Conservation (phyloP, 2,113 vertebrate species). For the Misgurnus anguillicaudatus region DNA sequence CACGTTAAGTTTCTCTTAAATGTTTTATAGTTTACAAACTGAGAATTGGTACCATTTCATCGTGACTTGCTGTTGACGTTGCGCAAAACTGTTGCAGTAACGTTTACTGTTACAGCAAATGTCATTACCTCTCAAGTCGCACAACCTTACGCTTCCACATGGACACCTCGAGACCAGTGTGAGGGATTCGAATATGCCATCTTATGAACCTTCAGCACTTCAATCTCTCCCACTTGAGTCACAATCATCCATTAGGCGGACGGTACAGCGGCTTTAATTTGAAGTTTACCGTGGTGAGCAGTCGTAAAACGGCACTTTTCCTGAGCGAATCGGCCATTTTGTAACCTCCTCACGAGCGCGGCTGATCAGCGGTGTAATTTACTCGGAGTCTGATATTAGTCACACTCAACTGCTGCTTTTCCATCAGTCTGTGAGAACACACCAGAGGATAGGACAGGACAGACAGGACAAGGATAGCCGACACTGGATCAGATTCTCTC, state of each 20-base stretch:
- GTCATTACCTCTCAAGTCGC: conserved; percentile 12
- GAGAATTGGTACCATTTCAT: background rate
- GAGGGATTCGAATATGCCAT: conserved; percentile 37
- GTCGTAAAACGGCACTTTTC: conserved; percentile 51
- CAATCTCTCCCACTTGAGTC: conserved; percentile 47
- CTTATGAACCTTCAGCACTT: conserved; percentile 51
- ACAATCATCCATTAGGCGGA: conserved; percentile 53
- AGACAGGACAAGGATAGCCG: conserved; percentile 12
- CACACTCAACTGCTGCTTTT: conserved; percentile 42
- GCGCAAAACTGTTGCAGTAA: background rate
- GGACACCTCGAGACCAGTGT: conserved; percentile 24
- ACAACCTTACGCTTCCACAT: background rate
- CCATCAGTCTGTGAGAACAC: conserved; percentile 18
- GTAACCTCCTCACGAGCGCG: conserved; percentile 34
- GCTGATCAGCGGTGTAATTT: conserved; percentile 54
- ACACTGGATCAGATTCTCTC: conserved; percentile 8
- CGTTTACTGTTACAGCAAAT: background rate
- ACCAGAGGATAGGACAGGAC: background rate
- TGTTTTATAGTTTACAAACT: no score
- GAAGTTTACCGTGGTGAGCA: conserved; percentile 51
- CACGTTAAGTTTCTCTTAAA: background rate
- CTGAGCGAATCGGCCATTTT: conserved; percentile 37
- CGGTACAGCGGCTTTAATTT: conserved; percentile 45
- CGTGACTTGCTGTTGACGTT: background rate
- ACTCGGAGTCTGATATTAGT: conserved; percentile 49